Evolutionary conservation across 2,797 vertebrate species (phyloP), one percentile per base, ranked within the genome.

Genomic region (Falco columbarius): DNA sequence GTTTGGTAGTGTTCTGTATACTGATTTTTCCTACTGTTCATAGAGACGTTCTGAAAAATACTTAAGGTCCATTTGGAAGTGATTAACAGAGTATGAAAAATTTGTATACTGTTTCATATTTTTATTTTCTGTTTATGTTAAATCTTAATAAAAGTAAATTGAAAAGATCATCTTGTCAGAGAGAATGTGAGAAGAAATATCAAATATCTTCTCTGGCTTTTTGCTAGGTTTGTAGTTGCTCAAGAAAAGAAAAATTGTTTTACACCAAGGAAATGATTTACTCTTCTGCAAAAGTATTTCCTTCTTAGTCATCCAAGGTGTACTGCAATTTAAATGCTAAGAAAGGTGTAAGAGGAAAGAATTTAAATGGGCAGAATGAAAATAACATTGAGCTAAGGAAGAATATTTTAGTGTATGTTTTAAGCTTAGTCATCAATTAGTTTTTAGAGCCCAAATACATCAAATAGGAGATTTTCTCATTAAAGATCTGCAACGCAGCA

Each of bases 231-330:
- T 49, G 12, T 84, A 36, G 82, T 94, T 89, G 26, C 81, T 80
- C 80, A 67, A 66, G 44, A 55, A 77, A 81, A 83, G 27, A 72
- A 90, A 94, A 90, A 67, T 6, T 36, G 17, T n/a, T 85, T 86
- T 81, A 74, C 29, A 44, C 4, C 5, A 81, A 87, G 29, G 63
- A 94, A 89, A 90, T 56, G 15, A 88, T 89, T 81, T 88, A 56
- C n/a, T 34, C 14, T 87, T 93, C 74, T 77, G 79, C 30, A 80
- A 67, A 89, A 74, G 10, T 71, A 77, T 82, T 94, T 90, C 52
- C 70, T 91, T 90, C 73, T 89, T 87, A 90, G 19, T 88, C 59
- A 72, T 81, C 72, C 66, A 72, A 84, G 42, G 90, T 36, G n/a
- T 90, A 81, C 19, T 51, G 61, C 27, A 85, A 85, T 3, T 90